These are phyloP conservation scores for Lumbricus terrestris DNA, from an alignment of 2,888 invertebrate genomes.

Conservation along the genomic window DNA sequence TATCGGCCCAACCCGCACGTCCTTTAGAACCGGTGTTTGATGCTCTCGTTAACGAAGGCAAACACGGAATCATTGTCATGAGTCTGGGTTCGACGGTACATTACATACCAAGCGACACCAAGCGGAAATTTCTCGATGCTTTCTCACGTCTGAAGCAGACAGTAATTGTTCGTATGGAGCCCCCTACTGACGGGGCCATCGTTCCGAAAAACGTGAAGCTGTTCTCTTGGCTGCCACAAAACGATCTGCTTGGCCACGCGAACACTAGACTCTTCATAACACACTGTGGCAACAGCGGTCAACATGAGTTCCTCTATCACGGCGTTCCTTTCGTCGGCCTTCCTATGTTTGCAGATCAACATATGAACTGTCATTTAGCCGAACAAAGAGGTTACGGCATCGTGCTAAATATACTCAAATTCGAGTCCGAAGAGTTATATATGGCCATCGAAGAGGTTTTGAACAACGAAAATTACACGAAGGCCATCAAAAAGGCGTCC, in stretches of 20 bases:
- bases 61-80: conserved; percentile 40
- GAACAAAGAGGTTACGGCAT: conserved; percentile 37
- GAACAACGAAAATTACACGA: conserved; percentile 29
- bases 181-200: background rate
- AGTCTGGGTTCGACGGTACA: conserved; percentile 40
- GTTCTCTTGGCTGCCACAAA: conserved; percentile 28
- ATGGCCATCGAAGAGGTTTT: conserved; percentile 33
- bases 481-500: conserved; percentile 36
- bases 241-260: conserved; percentile 27
- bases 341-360: conserved; percentile 24
- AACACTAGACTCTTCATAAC: conserved; percentile 30
- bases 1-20: background rate
- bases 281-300: conserved; percentile 30
- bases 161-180: conserved; percentile 17
- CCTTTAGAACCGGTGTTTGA: too few species aligned
- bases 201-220: conserved; percentile 23
- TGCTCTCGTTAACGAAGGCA: too few species aligned
- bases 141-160: conserved; percentile 33
- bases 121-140: conserved; percentile 32
- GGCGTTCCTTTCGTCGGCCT: conserved; percentile 27
- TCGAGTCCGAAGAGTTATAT: conserved; percentile 34
- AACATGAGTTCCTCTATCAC: conserved; percentile 29
- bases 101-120: conserved; percentile 29
- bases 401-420: conserved; percentile 31
- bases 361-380: conserved; percentile 15